Conservation (phyloP, 2,797 vertebrate species). For the Anguilla pacifica region DNA sequence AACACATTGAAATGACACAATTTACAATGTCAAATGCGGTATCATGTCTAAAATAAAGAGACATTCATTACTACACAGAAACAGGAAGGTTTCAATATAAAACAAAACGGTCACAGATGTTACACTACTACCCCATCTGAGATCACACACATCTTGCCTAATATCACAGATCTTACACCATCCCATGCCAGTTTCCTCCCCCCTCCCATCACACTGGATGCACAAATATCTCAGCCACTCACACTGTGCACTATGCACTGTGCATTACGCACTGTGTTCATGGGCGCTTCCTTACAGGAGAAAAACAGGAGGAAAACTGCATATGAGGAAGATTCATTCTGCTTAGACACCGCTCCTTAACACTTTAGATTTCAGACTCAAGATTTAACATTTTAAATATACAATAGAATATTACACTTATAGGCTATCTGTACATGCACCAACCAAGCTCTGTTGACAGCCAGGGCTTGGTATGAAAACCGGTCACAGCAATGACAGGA, state of each 20-base stretch:
- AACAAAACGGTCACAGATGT: neutral
- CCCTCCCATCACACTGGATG: neutral
- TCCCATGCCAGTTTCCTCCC: neutral
- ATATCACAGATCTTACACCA: neutral
- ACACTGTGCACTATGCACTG: neutral
- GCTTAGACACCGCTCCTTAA: neutral
- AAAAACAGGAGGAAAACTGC: neutral
- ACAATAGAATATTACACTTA: constrained; percentile 2
- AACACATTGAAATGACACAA: neutral
- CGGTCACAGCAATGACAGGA: neutral
- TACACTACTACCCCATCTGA: neutral
- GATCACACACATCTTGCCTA: neutral
- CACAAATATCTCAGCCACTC: neutral
- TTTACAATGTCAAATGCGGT: neutral
- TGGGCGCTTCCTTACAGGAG: neutral
- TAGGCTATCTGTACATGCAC: neutral
- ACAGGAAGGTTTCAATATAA: neutral
- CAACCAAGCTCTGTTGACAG: neutral
- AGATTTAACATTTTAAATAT: constrained; percentile 5
- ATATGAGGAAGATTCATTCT: neutral
- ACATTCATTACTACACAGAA: constrained; percentile 12
- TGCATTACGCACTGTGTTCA: neutral
- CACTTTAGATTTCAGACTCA: neutral
- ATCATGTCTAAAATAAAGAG: constrained; percentile 11
- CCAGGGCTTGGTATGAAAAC: neutral